Conservation (phyloP, 2,888 invertebrate species). For the Andrena praecox region DNA sequence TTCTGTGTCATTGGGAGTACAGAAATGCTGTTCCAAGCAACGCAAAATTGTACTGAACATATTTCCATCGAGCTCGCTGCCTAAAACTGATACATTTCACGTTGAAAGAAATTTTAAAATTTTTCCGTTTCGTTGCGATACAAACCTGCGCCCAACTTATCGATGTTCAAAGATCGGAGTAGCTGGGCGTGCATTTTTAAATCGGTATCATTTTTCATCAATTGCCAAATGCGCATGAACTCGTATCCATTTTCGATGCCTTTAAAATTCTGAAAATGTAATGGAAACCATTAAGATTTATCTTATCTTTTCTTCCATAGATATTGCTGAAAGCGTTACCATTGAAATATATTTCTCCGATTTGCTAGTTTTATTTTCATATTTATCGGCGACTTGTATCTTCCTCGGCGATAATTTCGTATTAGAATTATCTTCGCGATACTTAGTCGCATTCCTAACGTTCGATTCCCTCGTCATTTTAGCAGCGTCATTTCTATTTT, state of each 20-base stretch:
- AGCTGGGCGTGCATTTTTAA: slow-evolving; percentile 79
- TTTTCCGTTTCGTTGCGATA: slow-evolving; percentile 8
- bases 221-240: slow-evolving; percentile 82
- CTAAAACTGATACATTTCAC: slow-evolving; percentile 80
- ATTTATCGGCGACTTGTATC: slow-evolving; percentile 27
- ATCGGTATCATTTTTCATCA: slow-evolving; percentile 77
- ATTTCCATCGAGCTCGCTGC: slow-evolving; percentile 83
- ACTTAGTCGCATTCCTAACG: slow-evolving; percentile 6
- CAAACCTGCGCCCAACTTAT: slow-evolving; percentile 70
- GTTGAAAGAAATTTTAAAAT: slow-evolving; percentile 4
- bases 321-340: slow-evolving; percentile 25
- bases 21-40: slow-evolving; percentile 83
- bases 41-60: slow-evolving; percentile 83
- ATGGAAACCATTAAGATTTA: neutral
- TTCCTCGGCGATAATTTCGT: neutral
- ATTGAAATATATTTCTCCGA: slow-evolving; percentile 28
- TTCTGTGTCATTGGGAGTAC: slow-evolving; percentile 76
- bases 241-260: slow-evolving; percentile 79
- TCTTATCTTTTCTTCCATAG: no score
- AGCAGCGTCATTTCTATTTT: neutral
- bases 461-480: neutral
- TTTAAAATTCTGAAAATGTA: slow-evolving; percentile 54
- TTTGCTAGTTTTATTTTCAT: slow-evolving; percentile 39
- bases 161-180: slow-evolving; percentile 77
- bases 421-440: neutral